Conservation (phyloP, 2,888 invertebrate genomes). For the Napeogenes inachia region DNA sequence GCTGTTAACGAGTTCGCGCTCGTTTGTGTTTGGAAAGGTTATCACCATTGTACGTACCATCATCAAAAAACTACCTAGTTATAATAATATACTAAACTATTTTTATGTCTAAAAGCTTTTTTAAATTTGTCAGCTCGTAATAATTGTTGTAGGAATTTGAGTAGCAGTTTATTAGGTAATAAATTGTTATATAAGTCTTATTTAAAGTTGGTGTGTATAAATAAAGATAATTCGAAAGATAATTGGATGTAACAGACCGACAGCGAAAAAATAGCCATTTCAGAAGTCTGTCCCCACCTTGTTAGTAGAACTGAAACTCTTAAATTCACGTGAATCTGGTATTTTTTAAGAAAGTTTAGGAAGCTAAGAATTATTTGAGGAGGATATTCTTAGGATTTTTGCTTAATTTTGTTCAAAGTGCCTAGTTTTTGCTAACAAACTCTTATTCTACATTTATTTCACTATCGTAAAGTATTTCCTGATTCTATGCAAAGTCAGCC, state of each 20-base stretch:
- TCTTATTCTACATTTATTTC: neutral
- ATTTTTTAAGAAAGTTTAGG: slow-evolving; percentile 6
- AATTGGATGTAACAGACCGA: neutral
- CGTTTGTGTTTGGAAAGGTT: slow-evolving; percentile 13
- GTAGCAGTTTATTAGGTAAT: no score
- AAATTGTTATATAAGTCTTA: no score
- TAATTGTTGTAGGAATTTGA: no score
- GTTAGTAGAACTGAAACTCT: slow-evolving; percentile 5
- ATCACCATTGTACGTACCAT: slow-evolving; percentile 1
- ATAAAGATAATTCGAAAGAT: neutral
- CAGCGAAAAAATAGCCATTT: neutral
- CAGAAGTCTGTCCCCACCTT: slow-evolving; percentile 3
- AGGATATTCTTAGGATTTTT: neutral
- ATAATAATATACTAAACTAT: no score
- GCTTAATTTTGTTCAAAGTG: neutral
- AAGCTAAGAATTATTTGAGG: slow-evolving; percentile 3
- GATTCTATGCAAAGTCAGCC: no score
- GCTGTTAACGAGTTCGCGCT: slow-evolving; percentile 29
- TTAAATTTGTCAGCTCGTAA: no score
- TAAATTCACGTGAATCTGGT: slow-evolving; percentile 4
- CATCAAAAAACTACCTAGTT: neutral
- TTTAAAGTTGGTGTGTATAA: no score
- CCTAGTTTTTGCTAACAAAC: neutral
- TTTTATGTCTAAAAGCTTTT: no score
- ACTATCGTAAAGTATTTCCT: no score